Evolutionary conservation across 2,888 invertebrate genomes (phyloP).

Genomic region (Rutpela maculata): DNA sequence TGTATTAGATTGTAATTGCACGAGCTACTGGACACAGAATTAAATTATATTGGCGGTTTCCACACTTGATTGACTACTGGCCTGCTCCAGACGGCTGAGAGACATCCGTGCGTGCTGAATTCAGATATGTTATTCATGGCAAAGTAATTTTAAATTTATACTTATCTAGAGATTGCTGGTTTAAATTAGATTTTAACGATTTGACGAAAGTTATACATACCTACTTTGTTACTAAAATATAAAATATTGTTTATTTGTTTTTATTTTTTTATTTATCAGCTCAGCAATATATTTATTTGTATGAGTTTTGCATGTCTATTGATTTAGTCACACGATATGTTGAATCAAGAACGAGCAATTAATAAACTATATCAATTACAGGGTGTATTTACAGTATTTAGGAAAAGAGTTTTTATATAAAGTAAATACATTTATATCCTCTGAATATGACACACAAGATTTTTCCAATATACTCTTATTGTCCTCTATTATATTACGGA

Average conservation of each 20-base stretch:
- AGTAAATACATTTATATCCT: no score
- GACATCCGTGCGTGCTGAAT: slow-evolving; percentile 27
- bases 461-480: no score
- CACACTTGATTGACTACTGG: slow-evolving; percentile 36
- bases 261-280: no score
- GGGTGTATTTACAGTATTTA: no score
- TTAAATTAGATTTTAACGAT: neutral
- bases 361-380: no score
- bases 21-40: slow-evolving; percentile 35
- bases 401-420: no score
- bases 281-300: no score
- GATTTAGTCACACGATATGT: no score
- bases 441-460: no score
- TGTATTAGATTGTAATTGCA: slow-evolving; percentile 38
- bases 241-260: neutral
- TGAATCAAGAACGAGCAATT: no score
- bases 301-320: no score
- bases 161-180: neutral
- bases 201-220: neutral
- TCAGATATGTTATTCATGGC: neutral
- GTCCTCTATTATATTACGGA: no score
- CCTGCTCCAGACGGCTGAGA: slow-evolving; percentile 31
- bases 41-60: slow-evolving; percentile 40
- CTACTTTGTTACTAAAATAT: neutral
- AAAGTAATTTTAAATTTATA: slow-evolving; percentile 1